phyloP scores from a whole-genome alignment of 2,797 vertebrate species.

The Bovichtus diacanthus region DNA sequence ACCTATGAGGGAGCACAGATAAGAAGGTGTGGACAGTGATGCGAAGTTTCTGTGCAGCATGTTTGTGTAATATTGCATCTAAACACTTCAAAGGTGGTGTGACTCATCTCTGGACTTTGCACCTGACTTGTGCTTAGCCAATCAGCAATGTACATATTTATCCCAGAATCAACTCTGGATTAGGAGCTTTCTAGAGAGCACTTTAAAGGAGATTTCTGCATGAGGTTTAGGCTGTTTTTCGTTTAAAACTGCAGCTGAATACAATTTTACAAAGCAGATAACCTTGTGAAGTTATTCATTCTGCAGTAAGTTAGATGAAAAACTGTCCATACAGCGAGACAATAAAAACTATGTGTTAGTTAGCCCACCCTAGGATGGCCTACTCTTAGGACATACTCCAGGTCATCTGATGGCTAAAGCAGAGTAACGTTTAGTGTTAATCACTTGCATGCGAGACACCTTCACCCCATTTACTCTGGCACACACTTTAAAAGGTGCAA shows the following conservation, averaged over 20 bases:
- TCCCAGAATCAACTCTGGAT: conserved; percentile 64
- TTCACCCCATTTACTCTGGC: neutral
- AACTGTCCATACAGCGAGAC: neutral
- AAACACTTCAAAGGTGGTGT: conserved; percentile 71
- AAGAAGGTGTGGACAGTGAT: conserved; percentile 81
- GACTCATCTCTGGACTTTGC: conserved; percentile 66
- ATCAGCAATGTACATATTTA: conserved; percentile 66
- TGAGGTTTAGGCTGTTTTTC: conserved; percentile 22
- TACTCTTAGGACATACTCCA: neutral
- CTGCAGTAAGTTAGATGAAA: neutral
- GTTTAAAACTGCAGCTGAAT: conserved; percentile 22
- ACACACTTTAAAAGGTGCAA: too few species aligned
- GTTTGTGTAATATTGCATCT: conserved; percentile 78
- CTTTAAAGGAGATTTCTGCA: conserved; percentile 37
- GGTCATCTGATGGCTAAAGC: neutral
- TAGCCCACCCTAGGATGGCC: neutral
- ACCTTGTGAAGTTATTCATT: conserved; percentile 14
- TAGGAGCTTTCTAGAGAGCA: conserved; percentile 62
- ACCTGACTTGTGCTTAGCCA: conserved; percentile 60
- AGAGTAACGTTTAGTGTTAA: neutral
- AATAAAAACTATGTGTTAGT: neutral
- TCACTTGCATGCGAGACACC: neutral
- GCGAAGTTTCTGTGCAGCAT: conserved; percentile 79
- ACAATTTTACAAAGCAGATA: conserved; percentile 32
- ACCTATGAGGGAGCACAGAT: conserved; percentile 82